phyloP scores from a whole-genome alignment of 2,888 invertebrate species.

The Didymodactylos carnosus region DNA sequence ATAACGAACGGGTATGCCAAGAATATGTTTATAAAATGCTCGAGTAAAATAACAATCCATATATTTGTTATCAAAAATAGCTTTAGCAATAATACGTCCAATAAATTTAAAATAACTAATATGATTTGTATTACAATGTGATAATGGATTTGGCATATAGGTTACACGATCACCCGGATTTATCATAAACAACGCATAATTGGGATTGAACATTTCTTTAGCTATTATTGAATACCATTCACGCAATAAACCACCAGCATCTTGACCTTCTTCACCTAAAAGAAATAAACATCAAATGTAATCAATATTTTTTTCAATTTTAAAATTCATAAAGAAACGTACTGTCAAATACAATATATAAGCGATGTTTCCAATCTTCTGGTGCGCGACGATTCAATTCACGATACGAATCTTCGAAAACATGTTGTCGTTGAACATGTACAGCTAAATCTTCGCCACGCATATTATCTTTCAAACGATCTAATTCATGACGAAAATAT shows the following conservation, averaged over 20 bases:
- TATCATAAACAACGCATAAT: conserved; percentile 71
- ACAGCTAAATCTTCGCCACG: conserved; percentile 63
- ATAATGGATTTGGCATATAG: conserved; percentile 71
- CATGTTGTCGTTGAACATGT: conserved; percentile 58
- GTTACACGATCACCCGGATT: conserved; percentile 73
- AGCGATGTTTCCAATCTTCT: conserved; percentile 73
- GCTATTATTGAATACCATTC: conserved; percentile 76
- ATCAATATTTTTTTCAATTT: too few species aligned
- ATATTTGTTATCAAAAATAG: conserved; percentile 70
- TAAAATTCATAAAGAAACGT: too few species aligned
- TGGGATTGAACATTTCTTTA: conserved; percentile 72
- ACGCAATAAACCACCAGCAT: conserved; percentile 63
- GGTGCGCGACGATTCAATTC: conserved; percentile 59
- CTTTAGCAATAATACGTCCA: conserved; percentile 70
- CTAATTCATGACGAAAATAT: conserved; percentile 63
- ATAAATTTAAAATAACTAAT: conserved; percentile 76
- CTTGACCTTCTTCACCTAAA: conserved; percentile 79
- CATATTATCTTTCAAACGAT: conserved; percentile 56
- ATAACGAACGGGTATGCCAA: conserved; percentile 60
- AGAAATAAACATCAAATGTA: too few species aligned
- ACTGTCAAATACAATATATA: conserved; percentile 76
- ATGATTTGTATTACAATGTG: conserved; percentile 73
- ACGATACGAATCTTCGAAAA: conserved; percentile 70
- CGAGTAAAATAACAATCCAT: conserved; percentile 74
- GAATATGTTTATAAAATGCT: conserved; percentile 73